A percentile compares a stretch with the other conserved stretches of the same genome.
Conservation (phyloP, 2,888 invertebrate genomes). For the Drosophila prostipennis region DNA sequence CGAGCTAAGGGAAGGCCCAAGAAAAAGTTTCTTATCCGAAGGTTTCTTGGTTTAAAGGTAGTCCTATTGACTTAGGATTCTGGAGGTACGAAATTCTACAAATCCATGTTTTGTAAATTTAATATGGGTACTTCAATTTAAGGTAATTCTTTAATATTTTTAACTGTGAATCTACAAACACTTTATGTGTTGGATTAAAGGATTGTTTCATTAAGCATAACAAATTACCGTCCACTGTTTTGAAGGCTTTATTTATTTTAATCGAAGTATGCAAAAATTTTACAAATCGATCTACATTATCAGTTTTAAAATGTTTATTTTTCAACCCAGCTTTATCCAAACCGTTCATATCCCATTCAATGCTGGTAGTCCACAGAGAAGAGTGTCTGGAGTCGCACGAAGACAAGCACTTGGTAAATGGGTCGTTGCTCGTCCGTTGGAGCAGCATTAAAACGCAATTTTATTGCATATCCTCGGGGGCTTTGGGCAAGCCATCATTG, state of each 20-base stretch:
- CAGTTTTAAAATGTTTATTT: neutral
- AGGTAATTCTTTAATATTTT: too few species aligned
- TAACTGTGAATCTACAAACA: too few species aligned
- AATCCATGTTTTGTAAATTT: too few species aligned
- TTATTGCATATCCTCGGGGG: conserved; percentile 70
- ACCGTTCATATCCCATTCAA: neutral
- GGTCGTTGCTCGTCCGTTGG: conserved; percentile 50
- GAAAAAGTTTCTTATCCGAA: conserved; percentile 3
- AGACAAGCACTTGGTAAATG: conserved; percentile 30
- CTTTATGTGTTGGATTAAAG: too few species aligned
- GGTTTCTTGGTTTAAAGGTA: neutral
- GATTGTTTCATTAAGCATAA: too few species aligned
- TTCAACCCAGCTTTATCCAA: neutral
- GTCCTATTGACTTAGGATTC: neutral
- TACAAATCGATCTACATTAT: too few species aligned
- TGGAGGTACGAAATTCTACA: too few species aligned
- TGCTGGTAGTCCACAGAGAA: neutral
- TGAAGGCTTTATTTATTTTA: too few species aligned
- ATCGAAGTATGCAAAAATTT: too few species aligned
- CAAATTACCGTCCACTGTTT: too few species aligned
- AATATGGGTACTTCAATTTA: too few species aligned
- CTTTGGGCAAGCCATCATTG: conserved; percentile 60
- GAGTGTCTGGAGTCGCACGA: neutral
- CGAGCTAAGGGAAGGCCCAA: conserved; percentile 8
- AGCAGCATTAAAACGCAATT: conserved; percentile 74